Evolutionary conservation across 2,113 vertebrate species (phyloP), one percentile per base, ranked within the genome.

Genomic region (Ovis canadensis): DNA sequence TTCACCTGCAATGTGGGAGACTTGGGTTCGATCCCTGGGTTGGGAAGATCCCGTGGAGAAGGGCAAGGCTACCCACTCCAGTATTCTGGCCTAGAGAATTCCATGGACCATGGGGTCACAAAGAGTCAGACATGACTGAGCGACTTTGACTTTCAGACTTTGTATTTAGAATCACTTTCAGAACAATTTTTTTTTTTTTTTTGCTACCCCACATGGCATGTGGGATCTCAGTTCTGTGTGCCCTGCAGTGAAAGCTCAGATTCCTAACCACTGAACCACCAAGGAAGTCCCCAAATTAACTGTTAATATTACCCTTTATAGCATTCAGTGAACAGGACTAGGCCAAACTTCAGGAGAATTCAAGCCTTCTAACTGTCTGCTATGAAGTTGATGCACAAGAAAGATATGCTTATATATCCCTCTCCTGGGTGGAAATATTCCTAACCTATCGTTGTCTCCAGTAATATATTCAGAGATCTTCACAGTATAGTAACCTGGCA

Each of bases 391-490:
- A 88, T 85, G 9, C 19, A 74, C 31, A 91, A 81, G 89, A 71
- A 94, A 95, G 59, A 45, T 91, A 74, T 15, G 14, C 23, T 16
- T 82, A 50, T 0, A 78, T 5, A 88, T 13, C 27, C 78, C 31
- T 97, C 36, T 93, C 33, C 23, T 90, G 52, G n/a, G 59, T 85
- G 12, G 54, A 91, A 87, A n/a, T 83, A 21, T 90, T 94, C 3
- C 62, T 84, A 57, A 94, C 11, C 64, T 59, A 90, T 21, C 36
- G 15, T 50, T 90, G 13, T 90, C 71, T 92, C 86, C 93, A 87
- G 55, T 82, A 59, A 64, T 86, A 87, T 74, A 86, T 91, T 93
- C 77, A 90, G 78, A 96, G 62, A 59, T 62, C 36, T 93, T 96
- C 67, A 95, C 19, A 21, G 52, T 57, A 33, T 13, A 96, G 45